Evolutionary conservation across 2,113 vertebrate species (phyloP).

Genomic region (Anoura caudifer): DNA sequence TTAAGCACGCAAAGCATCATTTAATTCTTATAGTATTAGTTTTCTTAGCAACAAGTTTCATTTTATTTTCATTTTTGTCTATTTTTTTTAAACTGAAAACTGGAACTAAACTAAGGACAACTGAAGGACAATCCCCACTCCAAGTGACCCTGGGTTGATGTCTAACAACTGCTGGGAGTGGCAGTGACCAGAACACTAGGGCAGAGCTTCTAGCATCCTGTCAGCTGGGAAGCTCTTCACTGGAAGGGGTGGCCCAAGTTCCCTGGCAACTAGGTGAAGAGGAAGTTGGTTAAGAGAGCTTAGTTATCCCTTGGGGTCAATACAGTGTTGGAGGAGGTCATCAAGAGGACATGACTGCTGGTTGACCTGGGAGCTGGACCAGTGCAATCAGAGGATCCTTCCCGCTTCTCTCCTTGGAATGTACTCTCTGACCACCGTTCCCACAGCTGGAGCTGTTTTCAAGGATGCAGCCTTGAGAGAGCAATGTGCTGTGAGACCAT

Average conservation of each 20-base stretch:
- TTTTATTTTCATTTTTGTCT: not conserved
- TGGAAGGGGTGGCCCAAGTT: not conserved
- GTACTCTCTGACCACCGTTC: accelerated
- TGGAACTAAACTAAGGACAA: not conserved
- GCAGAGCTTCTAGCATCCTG: not conserved
- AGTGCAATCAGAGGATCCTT: not conserved
- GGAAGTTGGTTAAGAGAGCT: not conserved
- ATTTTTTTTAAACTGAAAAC: not conserved
- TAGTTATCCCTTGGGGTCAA: not conserved
- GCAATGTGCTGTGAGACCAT: not conserved
- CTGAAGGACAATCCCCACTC: not conserved
- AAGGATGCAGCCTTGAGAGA: not conserved
- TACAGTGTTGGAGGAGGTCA: not conserved
- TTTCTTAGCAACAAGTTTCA: not conserved
- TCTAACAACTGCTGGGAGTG: not conserved
- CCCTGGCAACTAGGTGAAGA: not conserved
- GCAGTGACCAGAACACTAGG: not conserved
- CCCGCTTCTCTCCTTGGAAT: not conserved
- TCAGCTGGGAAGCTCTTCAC: no score
- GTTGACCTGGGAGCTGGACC: not conserved
- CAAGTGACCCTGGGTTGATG: no score
- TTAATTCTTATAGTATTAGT: not conserved
- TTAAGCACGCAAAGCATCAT: not conserved
- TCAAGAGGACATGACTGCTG: no score
- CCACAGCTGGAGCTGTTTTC: not conserved